A percentile compares a stretch with the other conserved stretches of the same genome.
Conservation (phyloP, 2,797 vertebrate genomes). For the Sebastes goodei region DNA sequence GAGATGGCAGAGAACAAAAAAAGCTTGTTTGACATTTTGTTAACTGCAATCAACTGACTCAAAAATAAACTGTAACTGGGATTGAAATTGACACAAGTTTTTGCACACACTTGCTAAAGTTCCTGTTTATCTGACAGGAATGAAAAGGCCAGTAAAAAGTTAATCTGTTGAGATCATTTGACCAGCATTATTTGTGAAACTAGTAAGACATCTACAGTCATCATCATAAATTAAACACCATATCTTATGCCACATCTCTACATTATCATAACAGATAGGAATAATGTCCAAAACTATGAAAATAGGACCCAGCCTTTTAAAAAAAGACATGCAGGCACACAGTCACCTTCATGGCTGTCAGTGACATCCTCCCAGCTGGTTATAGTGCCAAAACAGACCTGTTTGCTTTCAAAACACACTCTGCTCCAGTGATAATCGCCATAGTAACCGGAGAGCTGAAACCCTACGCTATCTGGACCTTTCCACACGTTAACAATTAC, state of each 20-base stretch:
- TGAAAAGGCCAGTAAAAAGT: not conserved
- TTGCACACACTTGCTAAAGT: not conserved
- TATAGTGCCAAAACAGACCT: slow-evolving; percentile 72
- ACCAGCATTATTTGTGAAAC: not conserved
- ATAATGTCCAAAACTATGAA: not conserved
- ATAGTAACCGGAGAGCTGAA: slow-evolving; percentile 73
- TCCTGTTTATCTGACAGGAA: not conserved
- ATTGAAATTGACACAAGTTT: not conserved
- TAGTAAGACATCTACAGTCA: not conserved
- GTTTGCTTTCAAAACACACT: slow-evolving; percentile 84
- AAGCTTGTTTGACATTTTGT: not conserved
- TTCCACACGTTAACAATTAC: slow-evolving; percentile 49
- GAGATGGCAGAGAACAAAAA: not conserved
- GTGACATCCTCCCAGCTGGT: slow-evolving; percentile 40
- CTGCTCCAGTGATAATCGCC: slow-evolving; percentile 73
- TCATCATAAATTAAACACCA: not conserved
- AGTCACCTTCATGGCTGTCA: slow-evolving; percentile 47
- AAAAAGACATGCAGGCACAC: not conserved
- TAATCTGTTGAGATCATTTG: not conserved
- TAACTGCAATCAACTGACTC: not conserved
- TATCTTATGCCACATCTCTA: not conserved
- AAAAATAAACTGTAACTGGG: not conserved
- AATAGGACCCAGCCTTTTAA: not conserved
- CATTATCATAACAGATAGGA: not conserved
- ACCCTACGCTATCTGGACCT: slow-evolving; percentile 39